These are phyloP conservation scores for Melanotaenia trifasciata DNA, from an alignment of 2,797 vertebrate genomes.

Conservation along the genomic window DNA sequence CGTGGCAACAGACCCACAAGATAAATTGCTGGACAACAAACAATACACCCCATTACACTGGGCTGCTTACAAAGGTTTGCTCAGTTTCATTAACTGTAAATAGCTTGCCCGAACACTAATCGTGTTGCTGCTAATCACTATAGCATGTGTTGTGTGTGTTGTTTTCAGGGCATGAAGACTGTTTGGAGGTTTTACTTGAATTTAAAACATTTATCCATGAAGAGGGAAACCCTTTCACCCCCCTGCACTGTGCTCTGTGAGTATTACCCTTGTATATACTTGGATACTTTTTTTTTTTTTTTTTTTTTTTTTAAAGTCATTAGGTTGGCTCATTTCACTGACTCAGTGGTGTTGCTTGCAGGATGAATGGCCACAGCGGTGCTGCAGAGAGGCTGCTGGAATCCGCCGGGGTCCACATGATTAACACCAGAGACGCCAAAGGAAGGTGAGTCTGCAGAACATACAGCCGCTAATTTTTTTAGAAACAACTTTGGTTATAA, in stretches of 20 bases:
- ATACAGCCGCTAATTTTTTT: background rate
- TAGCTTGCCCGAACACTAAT: background rate
- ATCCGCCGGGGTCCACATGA: conserved; percentile 88
- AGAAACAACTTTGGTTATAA: too few species aligned
- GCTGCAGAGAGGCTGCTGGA: conserved; percentile 93
- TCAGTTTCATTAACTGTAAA: conserved; percentile 13
- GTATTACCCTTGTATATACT: conserved; percentile 58
- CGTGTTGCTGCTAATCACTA: background rate
- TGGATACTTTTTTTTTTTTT: background rate
- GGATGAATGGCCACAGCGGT: conserved; percentile 95
- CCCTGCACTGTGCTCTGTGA: conserved; percentile 99
- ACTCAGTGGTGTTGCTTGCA: conserved; percentile 49
- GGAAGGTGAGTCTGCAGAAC: conserved; percentile 87
- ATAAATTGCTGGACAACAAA: conserved; percentile 93
- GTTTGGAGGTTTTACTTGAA: conserved; percentile 99
- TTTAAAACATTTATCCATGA: conserved; percentile 93
- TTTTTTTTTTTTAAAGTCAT: background rate
- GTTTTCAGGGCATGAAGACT: conserved; percentile 94
- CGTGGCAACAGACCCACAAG: conserved; percentile 89
- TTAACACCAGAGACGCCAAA: conserved; percentile 97
- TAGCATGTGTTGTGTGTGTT: conserved; percentile 23
- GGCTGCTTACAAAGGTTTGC: conserved; percentile 95
- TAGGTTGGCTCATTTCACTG: background rate
- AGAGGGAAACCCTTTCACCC: conserved; percentile 97
- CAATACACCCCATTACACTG: conserved; percentile 97